Evolutionary conservation across 1,140 invertebrate species (phyloP), one percentile per base, ranked within the genome.

Genomic region (Hestina assimilis): DNA sequence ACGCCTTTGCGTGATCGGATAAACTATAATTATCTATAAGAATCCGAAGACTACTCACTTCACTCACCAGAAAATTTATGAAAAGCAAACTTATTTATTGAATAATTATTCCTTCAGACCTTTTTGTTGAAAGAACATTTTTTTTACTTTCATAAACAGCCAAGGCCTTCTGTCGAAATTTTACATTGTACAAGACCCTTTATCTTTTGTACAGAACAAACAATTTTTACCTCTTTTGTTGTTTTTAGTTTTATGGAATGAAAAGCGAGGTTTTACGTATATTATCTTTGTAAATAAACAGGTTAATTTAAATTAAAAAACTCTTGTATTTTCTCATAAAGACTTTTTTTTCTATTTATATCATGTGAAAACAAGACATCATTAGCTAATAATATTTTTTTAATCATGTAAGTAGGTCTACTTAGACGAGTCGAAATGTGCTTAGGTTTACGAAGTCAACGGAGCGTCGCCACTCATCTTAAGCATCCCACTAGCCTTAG

Each of bases 201-300:
- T 61, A 54, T 55, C 54, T 66, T 65, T 61, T 66, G 47, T 61
- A 33, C 31, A 51, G 45, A 61, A 61, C 48, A 66, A 66, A 60
- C 48, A 61, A 58, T 23, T 55, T 61, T 64, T 60, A 56, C 46
- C 12, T 54, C 41, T 45, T 54, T 66, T 61, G 54, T 59, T 59
- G 47, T 52, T 59, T 38, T 59, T 50, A 45, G 20, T 29, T 38
- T 8, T 15, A 52, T 46, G n/a, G 29, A 35, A 59, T 26, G 40
- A 40, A 45, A 29, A 59, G 12, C 21, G 4, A 15, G 20, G 11
- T 26, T 46, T 51, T 51, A 40, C 17, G 19, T 29, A 46, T 40
- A 31, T 20, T 23, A 29, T 52, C 26, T n/a, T 20, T 52, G 0
- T 41, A 42, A 31, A 24, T 29, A 43, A 54, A 54, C 11, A 45